Base-by-base conservation (phyloP, 2,113 vertebrate genomes). In the Sapayoa aenigma region DNA sequence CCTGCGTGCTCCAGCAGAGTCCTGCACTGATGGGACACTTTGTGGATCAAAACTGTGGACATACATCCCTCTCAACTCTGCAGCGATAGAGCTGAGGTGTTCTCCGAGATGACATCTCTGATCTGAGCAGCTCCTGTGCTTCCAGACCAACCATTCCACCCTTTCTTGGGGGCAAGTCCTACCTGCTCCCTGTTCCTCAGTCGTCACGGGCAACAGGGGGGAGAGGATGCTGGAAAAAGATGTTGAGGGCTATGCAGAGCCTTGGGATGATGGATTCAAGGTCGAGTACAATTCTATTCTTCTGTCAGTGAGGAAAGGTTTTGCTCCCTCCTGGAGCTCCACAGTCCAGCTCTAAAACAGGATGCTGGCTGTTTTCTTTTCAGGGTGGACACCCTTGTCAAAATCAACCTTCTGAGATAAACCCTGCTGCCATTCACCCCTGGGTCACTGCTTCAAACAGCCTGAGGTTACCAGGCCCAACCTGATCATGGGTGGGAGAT, bases 401-500 rank as follows among this genome's bases (percentile, higher is more conserved):
- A 88, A 96, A 81, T 25, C 79, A 90, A 66, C 42, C 58, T n/a
- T n/a, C n/a, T 13, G 37, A 88, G 90, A 73, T 42, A 69, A 85
- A 58, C 50, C 30, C 55, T 47, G 37, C 71, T 85, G 84, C 58
- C 9, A 1, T 35, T 47, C 74, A 55, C 27, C 52, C 37, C 49
- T 22, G 66, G 87, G 37, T 73, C 88, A 49, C 49, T 1, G 3
- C 79, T 69, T 77, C 92, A 69, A 81, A 93, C n/a, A 59, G 63
- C 62, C n/a, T 0, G 0, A 56, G 30, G 65, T 74, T 28, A 71
- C 71, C 25, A 5, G 55, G 14, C 63, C 28, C 74, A 46, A 2
- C 55, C 87, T n/a, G 82, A 16, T 16, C 44, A 44, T 16, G 16
- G 44, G 17, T 33, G n/a, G 62, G 23, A 60, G 44, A 17, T 39